Evolutionary conservation across 2,797 vertebrate species (phyloP), one percentile per base, ranked within the genome.

Genomic region (Perdix hodgsoniae): DNA sequence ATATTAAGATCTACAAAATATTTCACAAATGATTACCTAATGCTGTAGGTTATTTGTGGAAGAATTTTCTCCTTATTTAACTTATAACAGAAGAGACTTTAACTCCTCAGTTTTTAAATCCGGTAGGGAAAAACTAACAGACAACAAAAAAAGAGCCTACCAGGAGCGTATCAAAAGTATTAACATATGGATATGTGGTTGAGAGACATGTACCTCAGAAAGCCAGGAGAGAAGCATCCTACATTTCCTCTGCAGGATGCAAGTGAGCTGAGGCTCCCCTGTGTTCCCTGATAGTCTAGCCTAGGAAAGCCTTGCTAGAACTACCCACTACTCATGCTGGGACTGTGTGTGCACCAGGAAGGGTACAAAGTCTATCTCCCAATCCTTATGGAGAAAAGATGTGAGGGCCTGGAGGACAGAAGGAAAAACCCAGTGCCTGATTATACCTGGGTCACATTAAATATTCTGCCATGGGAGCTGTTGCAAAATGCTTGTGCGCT

Each of bases 281-380:
- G 44, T 60, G 39, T 60, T 19, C 59, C 24, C 7, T 11, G 15
- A 19, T 61, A 88, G 15, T 57, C 15, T 56, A 14, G 4, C 7
- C 45, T 5, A 3, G 31, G 8, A 40, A 9, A 2, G 4, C 3
- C 6, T 0, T 31, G 14, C 16, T 29, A 67, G 24, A 22, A 11
- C 13, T 13, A 57, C 39, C 8, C 29, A 17, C 31, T 80, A 42
- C 7, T 44, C n/a, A 4, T 5, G 12, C 11, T 85, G 72, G n/a
- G 15, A 7, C 24, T 42, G 42, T 31, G 14, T 29, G 6, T 39
- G 17, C n/a, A 33, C 23, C 12, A 66, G 23, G 24, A n/a, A 17
- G 10, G 9, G 84, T 40, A 33, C 59, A 63, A 52, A 37, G 71
- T 37, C 40, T 77, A 10, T 14, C 21, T 66, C 18, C 11, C 19